Evolutionary conservation across 2,113 vertebrate genomes (phyloP), one percentile per base, ranked within the genome.

Genomic region (Corydoras sp.): DNA sequence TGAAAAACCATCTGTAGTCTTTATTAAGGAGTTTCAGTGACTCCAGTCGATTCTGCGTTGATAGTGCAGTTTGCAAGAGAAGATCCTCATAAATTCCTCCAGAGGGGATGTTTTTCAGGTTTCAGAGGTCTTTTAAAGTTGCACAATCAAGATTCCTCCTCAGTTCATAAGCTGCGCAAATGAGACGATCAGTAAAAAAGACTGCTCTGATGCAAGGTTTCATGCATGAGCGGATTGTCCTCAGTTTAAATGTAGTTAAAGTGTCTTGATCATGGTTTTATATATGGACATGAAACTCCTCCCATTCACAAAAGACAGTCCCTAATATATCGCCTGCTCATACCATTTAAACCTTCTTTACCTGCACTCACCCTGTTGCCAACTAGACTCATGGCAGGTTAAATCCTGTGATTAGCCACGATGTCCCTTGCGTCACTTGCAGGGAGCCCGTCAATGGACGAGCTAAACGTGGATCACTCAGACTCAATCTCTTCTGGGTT

Each of bases 381-480:
- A 56, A 56, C 54, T 7, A 5, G 14, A 61, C 64, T 66, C 71
- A 11, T 53, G 30, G 51, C 65, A 18, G 24, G 35, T 6, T 74
- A 75, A 83, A 77, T 85, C 79, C 79, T 73, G 48, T 72, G 60
- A 82, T 64, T 55, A 35, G 15, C 53, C 65, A 1, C 7, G 51
- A 63, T 15, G 79, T 72, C 74, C 73, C 10, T 74, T 83, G 71
- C 83, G 83, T 88, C 84, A 88, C 63, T 83, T 76, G 83, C 85
- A 84, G 79, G 76, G 61, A 54, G 11, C 13, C 18, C 3, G 6
- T 9, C 62, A 10, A 61, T 50, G 31, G 49, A 65, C 70, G 13
- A 69, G 68, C 71, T 78, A 76, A 76, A 30, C 62, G 48, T 54
- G 76, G 64, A 79, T 83, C 68, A 78, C 76, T 78, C 77, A 68